phyloP scores from a whole-genome alignment of 64 coral and sea anemone species.

The Montipora foliosa region DNA sequence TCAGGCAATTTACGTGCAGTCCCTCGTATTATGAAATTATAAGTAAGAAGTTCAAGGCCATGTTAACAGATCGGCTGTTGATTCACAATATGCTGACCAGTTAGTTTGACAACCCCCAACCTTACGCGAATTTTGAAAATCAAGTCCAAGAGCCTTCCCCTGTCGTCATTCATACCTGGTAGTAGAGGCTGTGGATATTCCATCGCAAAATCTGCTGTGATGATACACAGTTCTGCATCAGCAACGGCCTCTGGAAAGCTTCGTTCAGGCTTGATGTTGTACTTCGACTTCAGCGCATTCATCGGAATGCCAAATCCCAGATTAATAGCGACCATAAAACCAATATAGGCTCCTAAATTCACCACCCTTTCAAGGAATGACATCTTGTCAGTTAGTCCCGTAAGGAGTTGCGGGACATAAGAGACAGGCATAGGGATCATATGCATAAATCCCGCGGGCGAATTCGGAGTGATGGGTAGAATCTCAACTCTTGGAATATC shows the following conservation, averaged over 20 bases:
- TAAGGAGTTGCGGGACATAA: conserved; percentile 35
- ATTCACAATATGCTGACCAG: too few species aligned
- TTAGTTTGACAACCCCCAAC: too few species aligned
- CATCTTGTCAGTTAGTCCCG: conserved; percentile 44
- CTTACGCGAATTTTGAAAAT: too few species aligned
- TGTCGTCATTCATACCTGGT: neutral
- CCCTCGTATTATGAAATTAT: too few species aligned
- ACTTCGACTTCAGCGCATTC: conserved; percentile 33
- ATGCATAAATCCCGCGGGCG: neutral
- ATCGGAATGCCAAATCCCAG: neutral
- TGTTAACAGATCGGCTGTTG: too few species aligned
- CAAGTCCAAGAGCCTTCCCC: too few species aligned
- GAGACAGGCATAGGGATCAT: conserved; percentile 48
- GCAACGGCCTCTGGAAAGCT: conserved; percentile 8
- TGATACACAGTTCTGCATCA: conserved; percentile 31
- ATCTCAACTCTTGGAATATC: conserved; percentile 55
- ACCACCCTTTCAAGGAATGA: conserved; percentile 56
- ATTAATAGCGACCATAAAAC: neutral
- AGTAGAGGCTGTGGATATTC: conserved; percentile 56
- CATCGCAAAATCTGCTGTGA: conserved; percentile 56
- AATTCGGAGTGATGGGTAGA: neutral
- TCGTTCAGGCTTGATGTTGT: conserved; percentile 66
- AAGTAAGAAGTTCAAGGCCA: too few species aligned
- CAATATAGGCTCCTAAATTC: conserved; percentile 25
- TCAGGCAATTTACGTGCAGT: too few species aligned